A percentile compares a stretch with the other conserved stretches of the same genome.
phyloP scores from a whole-genome alignment of 2,113 vertebrate genomes.

The Tinamus guttatus region DNA sequence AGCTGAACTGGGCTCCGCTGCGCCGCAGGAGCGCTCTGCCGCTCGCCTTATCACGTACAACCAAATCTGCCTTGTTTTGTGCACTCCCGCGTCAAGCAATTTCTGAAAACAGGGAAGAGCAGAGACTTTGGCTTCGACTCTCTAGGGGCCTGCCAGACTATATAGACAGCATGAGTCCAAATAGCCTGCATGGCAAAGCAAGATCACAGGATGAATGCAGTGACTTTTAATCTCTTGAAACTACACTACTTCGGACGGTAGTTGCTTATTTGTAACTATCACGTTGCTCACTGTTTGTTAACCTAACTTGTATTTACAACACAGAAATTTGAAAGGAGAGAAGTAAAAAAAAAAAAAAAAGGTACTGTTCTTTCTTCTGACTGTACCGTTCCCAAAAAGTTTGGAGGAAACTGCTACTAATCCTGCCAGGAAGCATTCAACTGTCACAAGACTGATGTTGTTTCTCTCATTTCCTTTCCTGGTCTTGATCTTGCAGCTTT shows the following conservation, averaged over 20 bases:
- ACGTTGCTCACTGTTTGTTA: not conserved
- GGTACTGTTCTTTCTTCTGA: not conserved
- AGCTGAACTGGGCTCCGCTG: not conserved
- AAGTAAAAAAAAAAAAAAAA: not conserved
- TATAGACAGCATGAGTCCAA: fast-evolving
- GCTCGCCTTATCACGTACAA: not conserved
- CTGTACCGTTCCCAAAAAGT: not conserved
- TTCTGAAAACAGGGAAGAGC: not conserved
- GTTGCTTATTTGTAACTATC: not conserved
- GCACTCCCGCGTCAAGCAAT: not conserved
- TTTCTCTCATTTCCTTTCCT: not conserved
- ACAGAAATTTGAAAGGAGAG: not conserved
- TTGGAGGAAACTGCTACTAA: not conserved
- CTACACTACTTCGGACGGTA: not conserved
- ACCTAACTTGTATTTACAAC: not conserved
- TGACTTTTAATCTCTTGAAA: not conserved
- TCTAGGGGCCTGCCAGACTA: not conserved
- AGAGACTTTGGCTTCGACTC: not conserved
- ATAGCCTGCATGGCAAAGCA: not conserved
- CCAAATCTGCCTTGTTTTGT: conserved; percentile 7
- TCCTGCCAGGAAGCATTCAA: not conserved
- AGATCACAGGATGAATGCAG: not conserved
- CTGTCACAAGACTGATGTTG: not conserved
- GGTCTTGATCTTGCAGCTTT: not conserved
- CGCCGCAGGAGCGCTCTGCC: conserved; percentile 55